Evolutionary conservation across 2,888 invertebrate genomes (phyloP), one percentile per base, ranked within the genome.

Genomic region (Apamea monoglypha): DNA sequence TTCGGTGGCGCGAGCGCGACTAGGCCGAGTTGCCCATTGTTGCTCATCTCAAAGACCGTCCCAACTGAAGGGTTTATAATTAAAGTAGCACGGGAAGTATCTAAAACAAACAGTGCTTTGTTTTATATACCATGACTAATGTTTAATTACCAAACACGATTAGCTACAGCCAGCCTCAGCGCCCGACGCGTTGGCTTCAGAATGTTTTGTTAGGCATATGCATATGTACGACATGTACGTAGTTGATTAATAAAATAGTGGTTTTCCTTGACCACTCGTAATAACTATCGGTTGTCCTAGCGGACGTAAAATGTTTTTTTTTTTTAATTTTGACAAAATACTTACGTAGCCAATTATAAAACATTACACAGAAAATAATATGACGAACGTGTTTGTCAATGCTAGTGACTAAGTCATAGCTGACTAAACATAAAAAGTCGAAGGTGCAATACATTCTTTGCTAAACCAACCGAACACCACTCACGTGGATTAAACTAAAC

Each of bases 231-330:
- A 47, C 14, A 16, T n/a, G 12, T 64, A 25, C 53, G 25, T 56
- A 29, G 18, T 16, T 74, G 18, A 72, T 36, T 47, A 25, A 64
- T 64, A n/a, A 59, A 16, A 36, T 21, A 7, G 66, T 36, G 70
- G 61, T 83, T 81, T 84, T 81, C 79, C 81, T 78, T 67, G 78
- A 81, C 1, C 53, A 78, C 32, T 53, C 10, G 10, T 44, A 70
- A 32, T 29, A 81, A 25, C 14, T 56, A 25, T 56, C 50, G 7
- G 50, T 50, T 50, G 50, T 21, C 7, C 18, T 21, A 7, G 25
- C 29, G 32, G 8, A 77, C 29, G 47, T 6, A 25, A 21, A 53
- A 59, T 5, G 50, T 21, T 70, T 56, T 56, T 74, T 16, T 21
- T 70, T 56, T 56, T 74, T 16, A 0, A 36, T 47, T 66, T 78